Evolutionary conservation across 2,113 vertebrate species (phyloP), one percentile per base, ranked within the genome.

Genomic region (Corythoichthys haematopterus): DNA sequence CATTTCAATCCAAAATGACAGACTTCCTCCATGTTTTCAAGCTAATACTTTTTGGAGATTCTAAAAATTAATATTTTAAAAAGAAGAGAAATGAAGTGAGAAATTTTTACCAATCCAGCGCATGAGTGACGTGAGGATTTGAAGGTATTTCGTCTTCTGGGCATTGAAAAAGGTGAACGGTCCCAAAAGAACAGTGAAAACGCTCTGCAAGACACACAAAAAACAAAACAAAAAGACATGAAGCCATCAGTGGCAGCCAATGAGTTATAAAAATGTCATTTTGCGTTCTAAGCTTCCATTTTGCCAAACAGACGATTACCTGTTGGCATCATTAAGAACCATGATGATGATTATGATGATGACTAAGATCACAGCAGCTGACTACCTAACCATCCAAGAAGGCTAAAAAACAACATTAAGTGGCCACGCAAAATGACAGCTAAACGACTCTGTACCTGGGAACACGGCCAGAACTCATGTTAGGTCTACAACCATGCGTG

Each of bases 131-230:
- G 97, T 99, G 84, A 98, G 83, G 76, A 99, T 96, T 85, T 99
- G 97, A 10, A 99, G 95, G 65, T 99, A 99, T 79, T 99, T 99
- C 52, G 97, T 99, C 90, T 99, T 99, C 91, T 99, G 97, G 48
- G 96, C 96, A 0, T 91, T 96, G 83, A 99, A 99, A 90, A 99
- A 99, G 66, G 94, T 94, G 83, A 99, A 99, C 0, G 97, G 97
- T n/a, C 96, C 97, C 63, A 99, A 80, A 12, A 94, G 78, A 9
- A 98, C 77, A 0, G 93, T 94, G 86, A 99, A 99, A 4, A 89
- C 66, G 13, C 88, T 90, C 97, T 98, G 88, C 81, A 3, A 77
- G 51, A 77, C 65, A 4, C 11, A 47, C 1, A 60, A 12, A 55
- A 11, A 59, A n/a, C 53, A 53, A 71, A 5, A 38, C n/a, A 6